Conservation (phyloP, 1,140 invertebrate genomes). For the Drosophila bocki region DNA sequence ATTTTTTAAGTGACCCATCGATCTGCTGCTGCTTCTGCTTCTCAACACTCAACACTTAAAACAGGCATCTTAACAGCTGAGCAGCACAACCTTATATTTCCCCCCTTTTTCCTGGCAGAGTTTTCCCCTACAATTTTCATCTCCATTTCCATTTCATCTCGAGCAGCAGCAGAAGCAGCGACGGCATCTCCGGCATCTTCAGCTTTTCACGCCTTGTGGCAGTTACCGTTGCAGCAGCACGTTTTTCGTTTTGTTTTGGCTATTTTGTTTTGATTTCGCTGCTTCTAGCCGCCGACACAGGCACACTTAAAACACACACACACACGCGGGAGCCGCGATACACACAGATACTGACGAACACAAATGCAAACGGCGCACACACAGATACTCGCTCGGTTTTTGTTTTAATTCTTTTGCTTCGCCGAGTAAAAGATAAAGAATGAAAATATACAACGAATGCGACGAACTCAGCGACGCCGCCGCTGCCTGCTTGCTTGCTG, state of each 20-base stretch:
- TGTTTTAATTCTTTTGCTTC: slow-evolving; percentile 84
- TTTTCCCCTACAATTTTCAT: not conserved
- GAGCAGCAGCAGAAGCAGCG: not conserved
- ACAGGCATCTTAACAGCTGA: slow-evolving; percentile 59
- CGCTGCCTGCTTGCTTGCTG: slow-evolving; percentile 15
- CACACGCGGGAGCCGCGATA: not conserved
- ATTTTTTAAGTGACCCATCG: slow-evolving; percentile 41
- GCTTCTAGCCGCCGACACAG: slow-evolving; percentile 48
- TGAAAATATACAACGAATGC: slow-evolving; percentile 44
- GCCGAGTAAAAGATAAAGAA: slow-evolving; percentile 75
- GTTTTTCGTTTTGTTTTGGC: slow-evolving; percentile 78
- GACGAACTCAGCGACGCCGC: slow-evolving; percentile 10
- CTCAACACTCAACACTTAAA: slow-evolving; percentile 41
- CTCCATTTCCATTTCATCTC: slow-evolving; percentile 21
- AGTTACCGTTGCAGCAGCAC: slow-evolving; percentile 60
- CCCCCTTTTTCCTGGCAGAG: not conserved
- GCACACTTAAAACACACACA: slow-evolving; percentile 1
- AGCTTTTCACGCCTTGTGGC: slow-evolving; percentile 57
- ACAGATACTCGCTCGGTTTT: slow-evolving; percentile 65
- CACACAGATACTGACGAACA: slow-evolving; percentile 26
- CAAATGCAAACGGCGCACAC: slow-evolving; percentile 17
- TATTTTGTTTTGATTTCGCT: slow-evolving; percentile 77
- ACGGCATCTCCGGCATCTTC: slow-evolving; percentile 37
- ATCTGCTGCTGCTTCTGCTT: slow-evolving; percentile 36
- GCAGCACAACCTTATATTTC: slow-evolving; percentile 21